Base-by-base conservation (phyloP, 2,888 invertebrate genomes). In the Metalampra italica region DNA sequence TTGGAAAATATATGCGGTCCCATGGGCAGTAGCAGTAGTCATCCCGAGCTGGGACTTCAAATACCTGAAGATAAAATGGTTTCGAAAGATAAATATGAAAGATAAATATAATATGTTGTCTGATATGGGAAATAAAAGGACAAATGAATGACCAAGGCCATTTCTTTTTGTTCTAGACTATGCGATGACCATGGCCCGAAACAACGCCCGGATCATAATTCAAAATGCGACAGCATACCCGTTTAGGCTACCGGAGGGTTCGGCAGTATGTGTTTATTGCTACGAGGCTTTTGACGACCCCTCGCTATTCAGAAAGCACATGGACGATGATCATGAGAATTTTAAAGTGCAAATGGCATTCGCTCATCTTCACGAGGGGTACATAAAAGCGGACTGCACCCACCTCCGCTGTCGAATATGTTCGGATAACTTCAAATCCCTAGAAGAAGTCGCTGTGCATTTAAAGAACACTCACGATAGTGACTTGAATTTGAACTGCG, bases 1-100 rank as follows among this genome's bases (percentile, higher is more conserved):
- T 48, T 87, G 83, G 83, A 82, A 73, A 45, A 78, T 76, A 87
- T 51, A 83, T 83, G 80, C 84, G 78, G 43, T 76, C 79, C 0
- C 78, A 84, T n/a, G n/a, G n/a, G n/a, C n/a, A n/a, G n/a, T n/a
- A n/a, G n/a, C n/a, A n/a, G n/a, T n/a, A n/a, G n/a, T 46, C 87
- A 87, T 48, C 85, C 85, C 0, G 82, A 82, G 2, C 53, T 80
- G 34, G 71, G 66, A 75, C 9, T 69, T 74, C 50, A 72, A 73
- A 34, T 57, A 69, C n/a, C 67, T 65, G 13, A 71, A 76, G 51
- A 80, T 43, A 44, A 44, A 22, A 22, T 22, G 2, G 22, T 22
- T 22, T 22, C 22, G 5, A 22, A 22, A 22, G 22, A 22, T 22
- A 5, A 22, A 22, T 22, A 22, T 22, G 5, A 5, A 3, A 22